Conservation (phyloP, 2,797 vertebrate species). For the Trematomus bernacchii region DNA sequence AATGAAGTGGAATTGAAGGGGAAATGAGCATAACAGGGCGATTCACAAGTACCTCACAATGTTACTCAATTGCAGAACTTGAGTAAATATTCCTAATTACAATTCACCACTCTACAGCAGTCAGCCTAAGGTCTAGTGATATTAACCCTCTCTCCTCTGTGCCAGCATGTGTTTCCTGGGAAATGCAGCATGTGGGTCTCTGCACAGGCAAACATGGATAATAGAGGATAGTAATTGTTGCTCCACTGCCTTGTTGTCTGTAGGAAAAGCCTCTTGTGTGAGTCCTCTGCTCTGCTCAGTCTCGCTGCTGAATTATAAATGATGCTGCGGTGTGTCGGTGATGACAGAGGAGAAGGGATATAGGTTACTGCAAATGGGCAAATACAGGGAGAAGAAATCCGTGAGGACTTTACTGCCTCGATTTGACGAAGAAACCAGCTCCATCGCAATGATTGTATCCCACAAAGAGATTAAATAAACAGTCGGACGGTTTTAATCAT, state of each 20-base stretch:
- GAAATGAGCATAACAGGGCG: no score
- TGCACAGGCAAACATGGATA: not conserved
- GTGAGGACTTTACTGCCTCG: constrained; percentile 10
- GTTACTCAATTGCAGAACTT: no score
- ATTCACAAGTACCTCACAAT: no score
- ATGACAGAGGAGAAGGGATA: constrained; percentile 55
- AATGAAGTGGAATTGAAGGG: no score
- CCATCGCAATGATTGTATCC: constrained; percentile 4
- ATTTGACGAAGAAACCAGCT: constrained; percentile 22
- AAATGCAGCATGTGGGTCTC: constrained; percentile 26
- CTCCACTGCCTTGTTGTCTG: constrained; percentile 15
- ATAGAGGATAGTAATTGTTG: constrained; percentile 50
- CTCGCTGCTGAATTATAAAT: constrained; percentile 75
- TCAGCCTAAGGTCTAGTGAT: not conserved
- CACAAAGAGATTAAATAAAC: constrained; percentile 11
- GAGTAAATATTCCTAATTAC: no score
- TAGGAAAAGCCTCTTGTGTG: constrained; percentile 33
- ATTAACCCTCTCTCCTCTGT: not conserved
- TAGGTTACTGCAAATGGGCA: constrained; percentile 66
- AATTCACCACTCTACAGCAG: no score
- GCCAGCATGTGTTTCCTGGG: not conserved
- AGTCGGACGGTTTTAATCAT: constrained; percentile 1
- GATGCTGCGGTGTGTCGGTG: constrained; percentile 52
- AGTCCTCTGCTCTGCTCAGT: constrained; percentile 47
- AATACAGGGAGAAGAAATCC: constrained; percentile 50